Evolutionary conservation across 2,797 vertebrate species (phyloP).

Genomic region (Bryconaethiops microstoma): DNA sequence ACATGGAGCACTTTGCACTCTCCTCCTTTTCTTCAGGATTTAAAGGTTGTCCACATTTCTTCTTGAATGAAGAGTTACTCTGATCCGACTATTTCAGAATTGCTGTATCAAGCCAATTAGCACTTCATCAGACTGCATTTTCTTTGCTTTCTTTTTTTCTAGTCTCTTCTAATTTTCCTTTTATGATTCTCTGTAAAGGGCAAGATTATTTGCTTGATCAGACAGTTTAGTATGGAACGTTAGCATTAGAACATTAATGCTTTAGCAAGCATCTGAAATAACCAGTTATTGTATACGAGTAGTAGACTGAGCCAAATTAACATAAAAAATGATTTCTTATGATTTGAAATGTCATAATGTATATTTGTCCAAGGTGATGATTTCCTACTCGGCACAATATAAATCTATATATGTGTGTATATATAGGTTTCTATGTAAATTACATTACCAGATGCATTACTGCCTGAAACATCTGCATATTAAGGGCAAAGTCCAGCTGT

Average conservation of each 20-base stretch:
- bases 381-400: no score
- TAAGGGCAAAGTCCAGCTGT: background rate
- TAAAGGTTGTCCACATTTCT: background rate
- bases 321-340: background rate
- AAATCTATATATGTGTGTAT: no score
- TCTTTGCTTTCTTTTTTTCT: no score
- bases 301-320: background rate
- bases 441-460: background rate
- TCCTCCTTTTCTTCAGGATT: background rate
- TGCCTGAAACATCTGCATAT: background rate
- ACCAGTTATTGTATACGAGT: background rate
- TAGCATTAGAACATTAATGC: background rate
- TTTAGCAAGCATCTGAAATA: background rate
- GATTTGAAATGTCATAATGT: background rate
- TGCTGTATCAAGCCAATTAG: no score
- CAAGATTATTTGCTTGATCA: background rate
- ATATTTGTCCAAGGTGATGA: no score
- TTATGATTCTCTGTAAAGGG: background rate
- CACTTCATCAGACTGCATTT: background rate
- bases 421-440: background rate
- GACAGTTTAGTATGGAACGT: no score
- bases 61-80: background rate
- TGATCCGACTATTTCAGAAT: background rate
- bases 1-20: background rate
- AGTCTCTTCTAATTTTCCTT: background rate